These are phyloP conservation scores for Anolis apletophallus DNA, from an alignment of 2,797 vertebrate genomes.

Conservation along the genomic window DNA sequence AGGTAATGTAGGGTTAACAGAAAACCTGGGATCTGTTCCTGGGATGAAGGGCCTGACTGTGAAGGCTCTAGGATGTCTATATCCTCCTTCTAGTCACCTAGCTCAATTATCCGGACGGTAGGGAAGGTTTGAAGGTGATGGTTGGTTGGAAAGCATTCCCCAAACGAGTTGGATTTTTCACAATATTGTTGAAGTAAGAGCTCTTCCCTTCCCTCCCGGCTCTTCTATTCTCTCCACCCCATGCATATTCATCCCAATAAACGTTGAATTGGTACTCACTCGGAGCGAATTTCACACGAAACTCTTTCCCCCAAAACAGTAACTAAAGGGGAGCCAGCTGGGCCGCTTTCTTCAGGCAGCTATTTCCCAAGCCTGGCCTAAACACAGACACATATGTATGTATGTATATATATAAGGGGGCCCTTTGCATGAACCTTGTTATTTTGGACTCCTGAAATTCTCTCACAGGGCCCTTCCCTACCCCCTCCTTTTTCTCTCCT, in stretches of 20 bases:
- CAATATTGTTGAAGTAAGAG: too few relatives aligned
- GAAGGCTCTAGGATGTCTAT: neutral
- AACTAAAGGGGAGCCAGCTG: conserved; percentile 28
- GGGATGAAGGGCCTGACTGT: too few relatives aligned
- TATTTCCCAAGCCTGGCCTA: conserved; percentile 48
- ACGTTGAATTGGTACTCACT: conserved; percentile 50
- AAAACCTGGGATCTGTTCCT: too few relatives aligned
- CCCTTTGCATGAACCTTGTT: conserved; percentile 60
- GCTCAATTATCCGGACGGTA: neutral
- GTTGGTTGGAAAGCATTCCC: neutral
- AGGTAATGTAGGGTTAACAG: too few relatives aligned
- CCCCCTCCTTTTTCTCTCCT: too few relatives aligned
- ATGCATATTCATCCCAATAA: conserved; percentile 64
- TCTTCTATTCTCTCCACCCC: conserved; percentile 8
- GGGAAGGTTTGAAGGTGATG: neutral
- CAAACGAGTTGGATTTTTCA: neutral
- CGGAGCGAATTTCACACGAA: conserved; percentile 40
- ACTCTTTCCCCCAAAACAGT: conserved; percentile 52
- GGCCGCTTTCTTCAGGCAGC: conserved; percentile 46
- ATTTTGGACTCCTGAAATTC: conserved; percentile 66
- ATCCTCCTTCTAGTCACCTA: neutral
- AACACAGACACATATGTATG: neutral
- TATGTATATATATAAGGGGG: conserved; percentile 52
- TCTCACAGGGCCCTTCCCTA: conserved; percentile 35
- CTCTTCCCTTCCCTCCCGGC: neutral